A percentile compares a stretch with the other conserved stretches of the same genome.
Evolutionary conservation across 2,797 vertebrate species (phyloP).

Genomic region (Pristis pectinata): DNA sequence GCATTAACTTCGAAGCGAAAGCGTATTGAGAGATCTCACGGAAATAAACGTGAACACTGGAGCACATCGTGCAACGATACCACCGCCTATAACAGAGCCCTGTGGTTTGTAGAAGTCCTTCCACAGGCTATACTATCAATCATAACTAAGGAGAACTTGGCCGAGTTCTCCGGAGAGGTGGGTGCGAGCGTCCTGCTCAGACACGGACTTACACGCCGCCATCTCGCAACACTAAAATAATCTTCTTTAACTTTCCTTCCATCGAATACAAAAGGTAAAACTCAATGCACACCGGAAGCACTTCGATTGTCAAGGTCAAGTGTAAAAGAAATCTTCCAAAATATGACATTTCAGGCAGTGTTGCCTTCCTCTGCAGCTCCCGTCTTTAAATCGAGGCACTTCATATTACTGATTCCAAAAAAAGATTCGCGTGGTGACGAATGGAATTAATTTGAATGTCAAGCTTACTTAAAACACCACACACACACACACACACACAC

Average conservation of each 20-base stretch:
- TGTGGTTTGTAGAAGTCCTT: background rate
- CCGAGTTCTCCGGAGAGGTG: constrained; percentile 27
- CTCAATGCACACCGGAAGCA: constrained; percentile 28
- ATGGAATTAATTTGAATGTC: constrained; percentile 27
- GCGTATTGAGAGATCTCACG: background rate
- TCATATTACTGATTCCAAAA: constrained; percentile 5
- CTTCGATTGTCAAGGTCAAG: constrained; percentile 33
- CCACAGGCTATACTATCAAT: background rate
- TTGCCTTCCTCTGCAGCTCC: constrained; percentile 11
- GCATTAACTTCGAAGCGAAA: background rate
- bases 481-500: constrained; percentile 7
- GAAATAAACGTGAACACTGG: background rate
- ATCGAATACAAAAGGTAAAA: background rate
- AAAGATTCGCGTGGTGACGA: constrained; percentile 25
- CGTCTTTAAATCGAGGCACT: constrained; percentile 14
- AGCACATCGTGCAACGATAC: background rate
- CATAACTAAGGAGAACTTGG: constrained; percentile 32
- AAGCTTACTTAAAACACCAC: constrained; percentile 19
- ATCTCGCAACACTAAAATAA: constrained; percentile 6
- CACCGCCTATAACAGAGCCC: background rate
- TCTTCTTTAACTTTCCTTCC: constrained; percentile 15
- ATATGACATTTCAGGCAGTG: constrained; percentile 14
- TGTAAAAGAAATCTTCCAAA: constrained; percentile 34
- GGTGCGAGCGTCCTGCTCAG: background rate
- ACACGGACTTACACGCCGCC: background rate